Evolutionary conservation across 2,113 vertebrate genomes (phyloP), one percentile per base, ranked within the genome.

Genomic region (Lethenteron camtschaticum): DNA sequence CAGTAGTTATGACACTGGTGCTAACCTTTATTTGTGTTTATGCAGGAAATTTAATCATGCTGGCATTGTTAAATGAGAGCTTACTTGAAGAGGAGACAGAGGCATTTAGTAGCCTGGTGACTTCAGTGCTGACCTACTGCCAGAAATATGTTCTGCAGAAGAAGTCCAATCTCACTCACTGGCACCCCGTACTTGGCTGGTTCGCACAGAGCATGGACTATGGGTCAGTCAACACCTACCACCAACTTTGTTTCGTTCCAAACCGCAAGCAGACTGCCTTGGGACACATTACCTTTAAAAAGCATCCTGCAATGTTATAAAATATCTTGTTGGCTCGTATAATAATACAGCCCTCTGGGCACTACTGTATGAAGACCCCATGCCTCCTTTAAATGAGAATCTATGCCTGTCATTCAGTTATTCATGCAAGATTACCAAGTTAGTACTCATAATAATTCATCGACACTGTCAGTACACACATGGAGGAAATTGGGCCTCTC

Each of bases 161-260:
- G 82, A 95, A 96, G 75, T 99, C 94, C 75, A 99, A 96, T 79
- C 85, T 97, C 70, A 97, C 92, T 11, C 94, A 97, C 81, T 99
- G 94, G 94, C 94, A 97, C 75, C 88, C 91, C 1, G 89, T 97
- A 16, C 80, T 99, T 2, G 94, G 94, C 77, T 99, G 94, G 92
- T 97, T 99, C 78, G 96, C 91, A 13, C 94, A 99, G 73, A 86
- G 87, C 1, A 92, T 97, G 70, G 94, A 96, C 76, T 95, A 97
- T 1, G 90, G 94, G 94, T 96, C 74, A 79, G 85, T 41, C 4
- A 41, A 41, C 41, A 41, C 41, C 41, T 41, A 7, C 41, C 41
- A 55, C 9, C 69, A 20, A n/a, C 14, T 66, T 14, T 18, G 14
- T 66, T 14, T 66, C 8, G 2, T 66, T 66, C 57, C 20, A 71